Base-by-base conservation (phyloP, 2,113 vertebrate species). In the Hymenochirus boettgeri region DNA sequence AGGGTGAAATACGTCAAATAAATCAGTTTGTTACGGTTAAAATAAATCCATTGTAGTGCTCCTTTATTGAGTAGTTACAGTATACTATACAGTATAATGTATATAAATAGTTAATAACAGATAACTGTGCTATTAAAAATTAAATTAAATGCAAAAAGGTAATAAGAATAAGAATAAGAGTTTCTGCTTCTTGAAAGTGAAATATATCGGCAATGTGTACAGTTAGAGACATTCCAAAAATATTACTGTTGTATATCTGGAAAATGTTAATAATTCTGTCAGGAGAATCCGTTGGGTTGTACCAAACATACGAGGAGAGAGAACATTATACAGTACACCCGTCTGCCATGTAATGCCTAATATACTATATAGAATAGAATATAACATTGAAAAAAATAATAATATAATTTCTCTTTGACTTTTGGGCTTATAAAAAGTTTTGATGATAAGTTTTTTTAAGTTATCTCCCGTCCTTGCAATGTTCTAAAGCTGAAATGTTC, bases 401-500 rank as follows among this genome's bases (percentile, higher is more conserved):
- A n/a, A 54, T 37, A 35, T 29, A 57, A 35, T 57, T 57, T 35
- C 21, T 35, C 54, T 21, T 35, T 21, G 23, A 2, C 11, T 57
- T 19, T 29, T 18, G 22, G 54, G 9, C 54, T 33, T 33, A 35
- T 31, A 27, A 27, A 8, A 35, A 35, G 31, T 29, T 57, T 57
- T 57, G 26, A 35, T 18, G 7, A 29, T 57, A 35, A 10, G 19
- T 35, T 48, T 48, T 15, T 23, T 23, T 18, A 48, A 19, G 18
- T 21, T 48, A 22, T 15, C 10, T 13, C 2, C 21, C 18, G 19
- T 15, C 31, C 27, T 57, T 22, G 18, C 18, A 35, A 57, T 21
- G 26, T 4, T 18, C 50, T 25, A 26, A 52, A 13, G 8, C 10
- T 25, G 23, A 13, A 27, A 54, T 15, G 17, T 27, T 24, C 25